Conservation (phyloP, 1,140 invertebrate species). For the Stegodyphus mimosarum region DNA sequence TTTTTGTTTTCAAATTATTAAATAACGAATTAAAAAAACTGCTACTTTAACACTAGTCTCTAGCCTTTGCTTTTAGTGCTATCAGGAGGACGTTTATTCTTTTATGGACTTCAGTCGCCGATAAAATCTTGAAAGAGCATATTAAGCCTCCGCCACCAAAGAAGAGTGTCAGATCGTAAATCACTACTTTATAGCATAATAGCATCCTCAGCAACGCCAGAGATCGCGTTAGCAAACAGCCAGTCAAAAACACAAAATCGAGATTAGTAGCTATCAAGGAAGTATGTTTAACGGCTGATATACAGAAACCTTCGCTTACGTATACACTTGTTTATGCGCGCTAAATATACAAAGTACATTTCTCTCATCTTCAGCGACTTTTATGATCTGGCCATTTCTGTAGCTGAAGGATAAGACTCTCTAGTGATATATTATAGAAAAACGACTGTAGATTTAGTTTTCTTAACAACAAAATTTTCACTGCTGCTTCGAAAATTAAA, state of each 20-base stretch:
- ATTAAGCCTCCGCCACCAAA: constrained; percentile 50
- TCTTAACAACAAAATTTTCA: too few species aligned
- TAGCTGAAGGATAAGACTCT: not conserved
- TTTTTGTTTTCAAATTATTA: too few species aligned
- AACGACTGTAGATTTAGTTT: not conserved
- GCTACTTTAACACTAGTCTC: not conserved
- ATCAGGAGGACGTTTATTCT: constrained; percentile 21
- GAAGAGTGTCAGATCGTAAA: constrained; percentile 47
- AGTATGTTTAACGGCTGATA: constrained; percentile 52
- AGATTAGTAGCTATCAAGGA: constrained; percentile 49
- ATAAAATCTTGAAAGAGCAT: constrained; percentile 40
- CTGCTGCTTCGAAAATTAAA: too few species aligned
- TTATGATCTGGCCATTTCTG: constrained; percentile 28
- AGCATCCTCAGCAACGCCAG: constrained; percentile 30
- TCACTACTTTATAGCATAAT: constrained; percentile 57
- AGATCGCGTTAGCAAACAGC: constrained; percentile 44
- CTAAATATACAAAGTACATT: constrained; percentile 55
- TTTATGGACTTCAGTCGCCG: constrained; percentile 28
- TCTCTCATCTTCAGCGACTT: constrained; percentile 1
- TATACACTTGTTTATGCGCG: constrained; percentile 47
- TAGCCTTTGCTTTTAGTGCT: constrained; percentile 13
- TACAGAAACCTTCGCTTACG: constrained; percentile 41
- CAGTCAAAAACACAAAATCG: constrained; percentile 45
- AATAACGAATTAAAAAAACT: not conserved
- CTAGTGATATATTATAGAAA: constrained; percentile 13